Base-by-base conservation (phyloP, 2,888 invertebrate genomes). In the Drosophila niveifrons region DNA sequence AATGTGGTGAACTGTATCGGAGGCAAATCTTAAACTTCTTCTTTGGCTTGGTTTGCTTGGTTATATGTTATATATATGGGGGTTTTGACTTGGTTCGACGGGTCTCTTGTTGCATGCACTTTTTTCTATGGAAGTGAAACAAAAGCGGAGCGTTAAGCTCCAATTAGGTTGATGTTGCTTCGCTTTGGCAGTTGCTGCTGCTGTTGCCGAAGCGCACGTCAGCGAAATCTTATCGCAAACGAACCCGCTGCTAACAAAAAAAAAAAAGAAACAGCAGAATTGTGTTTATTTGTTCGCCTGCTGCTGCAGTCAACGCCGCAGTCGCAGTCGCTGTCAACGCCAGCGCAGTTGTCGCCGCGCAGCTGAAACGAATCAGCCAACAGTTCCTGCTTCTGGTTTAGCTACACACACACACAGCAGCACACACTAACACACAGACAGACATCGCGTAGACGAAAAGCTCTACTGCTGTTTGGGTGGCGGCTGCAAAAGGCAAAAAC, bases 351-450 rank as follows among this genome's bases (percentile, higher is more conserved):
- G 63, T 52, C 48, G 65, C 43, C 55, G 56, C 71, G 66, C 28
- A 58, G 56, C 71, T 51, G 46, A 72, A 85, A 70, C 72, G 66
- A 80, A 80, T 71, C 75, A 59, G 75, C 72, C 74, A 85, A 84
- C 79, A 90, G 90, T 90, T 90, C 90, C 90, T 90, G 90, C 89
- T 90, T 87, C 82, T 85, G 83, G 80, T 85, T 78, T 79, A 72
- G 61, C 67, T 57, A 67, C 51, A 66, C 47, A 43, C 55, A 67
- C 68, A 69, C 47, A 46, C 36, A 56, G 36, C 43, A 58, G 70
- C 59, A 51, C 13, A 64, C 28, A 63, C 34, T 23, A 23, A 56
- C 50, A 66, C 3, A 57, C 36, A 57, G n/a, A n/a, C 17, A 36
- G 8, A 63, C 17, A 53, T 18, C 58, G 2, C 17, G 53, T 18